These are phyloP conservation scores for Acleris cristana DNA, from an alignment of 2,888 invertebrate species.

Conservation along the genomic window DNA sequence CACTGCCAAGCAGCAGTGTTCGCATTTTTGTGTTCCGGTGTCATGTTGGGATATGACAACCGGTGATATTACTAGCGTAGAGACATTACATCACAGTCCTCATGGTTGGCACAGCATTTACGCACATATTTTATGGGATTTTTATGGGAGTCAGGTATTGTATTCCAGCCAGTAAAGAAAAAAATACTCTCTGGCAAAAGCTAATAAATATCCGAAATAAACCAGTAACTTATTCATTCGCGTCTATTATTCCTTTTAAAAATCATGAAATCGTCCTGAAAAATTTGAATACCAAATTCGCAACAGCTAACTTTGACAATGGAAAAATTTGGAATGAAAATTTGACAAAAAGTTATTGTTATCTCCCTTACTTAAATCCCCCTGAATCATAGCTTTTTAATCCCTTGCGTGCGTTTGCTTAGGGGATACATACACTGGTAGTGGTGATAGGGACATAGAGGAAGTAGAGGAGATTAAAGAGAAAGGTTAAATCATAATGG, in stretches of 20 bases:
- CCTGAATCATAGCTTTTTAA: constrained; percentile 30
- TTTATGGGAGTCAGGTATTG: too few relatives aligned
- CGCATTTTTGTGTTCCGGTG: too few relatives aligned
- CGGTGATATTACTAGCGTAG: too few relatives aligned
- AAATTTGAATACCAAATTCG: constrained; percentile 38
- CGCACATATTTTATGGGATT: too few relatives aligned
- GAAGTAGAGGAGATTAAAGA: background rate
- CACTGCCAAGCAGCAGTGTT: too few relatives aligned
- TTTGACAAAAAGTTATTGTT: constrained; percentile 37
- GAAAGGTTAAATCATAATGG: background rate
- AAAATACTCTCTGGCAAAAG: background rate
- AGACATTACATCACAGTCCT: too few relatives aligned
- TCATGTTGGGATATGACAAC: too few relatives aligned
- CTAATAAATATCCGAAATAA: constrained; percentile 6
- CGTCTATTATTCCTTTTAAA: constrained; percentile 23
- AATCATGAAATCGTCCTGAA: constrained; percentile 37
- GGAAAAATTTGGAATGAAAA: constrained; percentile 36
- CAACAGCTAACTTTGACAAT: constrained; percentile 35
- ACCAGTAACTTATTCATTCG: constrained; percentile 13
- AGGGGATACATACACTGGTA: constrained; percentile 7
- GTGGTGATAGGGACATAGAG: constrained; percentile 6
- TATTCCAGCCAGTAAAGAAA: background rate
- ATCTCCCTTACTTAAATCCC: constrained; percentile 31
- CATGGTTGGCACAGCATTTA: too few relatives aligned
- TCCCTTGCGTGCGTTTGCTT: constrained; percentile 23